A percentile compares a stretch with the other conserved stretches of the same genome.
Conservation (phyloP, 35 echinoderm and acorn worm species). For the Diadema setosum region DNA sequence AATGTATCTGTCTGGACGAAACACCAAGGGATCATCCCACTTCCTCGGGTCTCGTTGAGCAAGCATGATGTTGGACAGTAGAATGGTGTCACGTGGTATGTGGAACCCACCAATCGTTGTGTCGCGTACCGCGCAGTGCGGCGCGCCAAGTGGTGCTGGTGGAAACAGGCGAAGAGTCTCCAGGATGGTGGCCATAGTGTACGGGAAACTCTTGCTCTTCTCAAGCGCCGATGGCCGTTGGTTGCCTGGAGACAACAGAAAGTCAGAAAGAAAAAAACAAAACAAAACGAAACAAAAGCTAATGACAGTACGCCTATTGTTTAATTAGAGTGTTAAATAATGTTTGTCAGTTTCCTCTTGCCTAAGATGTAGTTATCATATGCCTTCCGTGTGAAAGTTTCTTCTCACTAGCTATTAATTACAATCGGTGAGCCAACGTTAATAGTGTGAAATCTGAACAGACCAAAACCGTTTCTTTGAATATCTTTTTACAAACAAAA, state of each 20-base stretch:
- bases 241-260: background rate
- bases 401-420: too few species aligned
- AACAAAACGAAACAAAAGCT: background rate
- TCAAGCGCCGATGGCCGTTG: background rate
- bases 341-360: too few species aligned
- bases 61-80: background rate
- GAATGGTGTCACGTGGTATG: background rate
- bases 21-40: constrained; percentile 5
- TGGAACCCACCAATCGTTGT: background rate
- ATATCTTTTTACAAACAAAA: too few species aligned
- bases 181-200: constrained; percentile 11
- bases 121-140: background rate
- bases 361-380: too few species aligned
- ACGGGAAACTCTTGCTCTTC: background rate
- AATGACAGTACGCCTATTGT: too few species aligned
- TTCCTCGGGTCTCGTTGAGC: background rate
- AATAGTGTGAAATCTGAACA: too few species aligned
- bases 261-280: background rate
- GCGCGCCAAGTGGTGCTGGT: background rate
- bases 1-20: constrained; percentile 6
- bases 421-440: too few species aligned
- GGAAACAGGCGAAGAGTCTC: constrained; percentile 13
- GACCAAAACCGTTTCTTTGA: too few species aligned
- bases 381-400: too few species aligned
- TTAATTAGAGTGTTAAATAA: too few species aligned